Conservation (phyloP, 2,888 invertebrate species). For the Candidula unifasciata region DNA sequence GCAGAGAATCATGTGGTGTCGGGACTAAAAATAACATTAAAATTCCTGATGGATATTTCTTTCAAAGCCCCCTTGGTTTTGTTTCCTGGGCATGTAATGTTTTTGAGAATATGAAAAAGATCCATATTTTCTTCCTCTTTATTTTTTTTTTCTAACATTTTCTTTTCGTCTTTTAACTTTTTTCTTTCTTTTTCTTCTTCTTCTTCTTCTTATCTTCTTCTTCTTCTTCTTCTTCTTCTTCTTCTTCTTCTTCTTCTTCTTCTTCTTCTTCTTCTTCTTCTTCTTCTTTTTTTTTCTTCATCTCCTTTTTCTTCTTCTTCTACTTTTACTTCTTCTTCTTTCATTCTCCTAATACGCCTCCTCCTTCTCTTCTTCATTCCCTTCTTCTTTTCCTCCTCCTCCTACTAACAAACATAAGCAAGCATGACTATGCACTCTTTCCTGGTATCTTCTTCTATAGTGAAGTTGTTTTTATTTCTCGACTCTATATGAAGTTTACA, state of each 20-base stretch:
- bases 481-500: too few relatives aligned
- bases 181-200: neutral
- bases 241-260: neutral
- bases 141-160: neutral
- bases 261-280: neutral
- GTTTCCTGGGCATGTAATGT: neutral
- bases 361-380: neutral
- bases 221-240: neutral
- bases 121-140: neutral
- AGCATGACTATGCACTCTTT: too few relatives aligned
- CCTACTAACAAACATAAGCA: neutral
- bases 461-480: too few relatives aligned
- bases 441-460: too few relatives aligned
- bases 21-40: neutral
- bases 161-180: neutral
- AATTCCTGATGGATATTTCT: neutral
- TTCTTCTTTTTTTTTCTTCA: neutral
- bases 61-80: neutral
- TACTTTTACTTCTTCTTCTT: neutral
- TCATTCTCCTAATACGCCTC: neutral
- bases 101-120: neutral
- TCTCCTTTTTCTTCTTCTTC: neutral
- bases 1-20: neutral
- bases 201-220: neutral
- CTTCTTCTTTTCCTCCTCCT: neutral